phyloP scores from a whole-genome alignment of 2,888 invertebrate species.

The Lasioglossum zephyrum region DNA sequence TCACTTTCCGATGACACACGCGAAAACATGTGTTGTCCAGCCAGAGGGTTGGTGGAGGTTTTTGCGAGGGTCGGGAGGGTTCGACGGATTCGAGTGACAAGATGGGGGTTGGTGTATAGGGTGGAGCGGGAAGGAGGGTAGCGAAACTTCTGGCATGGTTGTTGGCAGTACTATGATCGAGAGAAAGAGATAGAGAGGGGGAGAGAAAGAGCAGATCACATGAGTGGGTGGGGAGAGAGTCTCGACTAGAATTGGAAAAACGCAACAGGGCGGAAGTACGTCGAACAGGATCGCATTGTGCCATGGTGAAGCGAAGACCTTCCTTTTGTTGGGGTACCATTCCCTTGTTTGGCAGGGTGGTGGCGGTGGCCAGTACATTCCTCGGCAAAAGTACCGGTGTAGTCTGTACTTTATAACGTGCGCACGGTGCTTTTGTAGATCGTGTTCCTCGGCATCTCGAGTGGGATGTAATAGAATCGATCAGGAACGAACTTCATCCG shows the following conservation, averaged over 20 bases:
- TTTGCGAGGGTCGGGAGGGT: conserved; percentile 31
- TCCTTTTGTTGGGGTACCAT: conserved; percentile 66
- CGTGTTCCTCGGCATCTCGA: neutral
- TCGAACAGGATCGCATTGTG: conserved; percentile 71
- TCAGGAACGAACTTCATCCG: conserved; percentile 23
- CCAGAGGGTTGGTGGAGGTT: conserved; percentile 31
- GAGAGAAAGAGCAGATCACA: conserved; percentile 33
- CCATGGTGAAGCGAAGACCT: conserved; percentile 68
- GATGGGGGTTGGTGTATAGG: neutral
- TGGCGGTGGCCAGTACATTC: conserved; percentile 53
- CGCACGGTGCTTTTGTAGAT: conserved; percentile 28
- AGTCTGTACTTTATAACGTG: conserved; percentile 37
- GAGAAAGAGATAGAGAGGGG: conserved; percentile 24
- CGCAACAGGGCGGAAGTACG: conserved; percentile 75
- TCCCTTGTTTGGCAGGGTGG: conserved; percentile 63
- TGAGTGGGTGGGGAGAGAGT: conserved; percentile 35
- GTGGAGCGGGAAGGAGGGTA: neutral
- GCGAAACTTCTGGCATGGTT: conserved; percentile 57
- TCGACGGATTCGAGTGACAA: conserved; percentile 40
- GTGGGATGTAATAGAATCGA: conserved; percentile 33
- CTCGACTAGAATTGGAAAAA: conserved; percentile 67
- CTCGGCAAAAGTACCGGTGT: conserved; percentile 57
- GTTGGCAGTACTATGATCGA: conserved; percentile 51
- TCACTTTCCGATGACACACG: conserved; percentile 21
- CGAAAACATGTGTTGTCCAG: conserved; percentile 50